Percentiles rank a stretch among this genome's conserved stretches.
These are phyloP conservation scores for Valencia hispanica DNA, from an alignment of 2,797 vertebrate genomes.

Conservation along the genomic window DNA sequence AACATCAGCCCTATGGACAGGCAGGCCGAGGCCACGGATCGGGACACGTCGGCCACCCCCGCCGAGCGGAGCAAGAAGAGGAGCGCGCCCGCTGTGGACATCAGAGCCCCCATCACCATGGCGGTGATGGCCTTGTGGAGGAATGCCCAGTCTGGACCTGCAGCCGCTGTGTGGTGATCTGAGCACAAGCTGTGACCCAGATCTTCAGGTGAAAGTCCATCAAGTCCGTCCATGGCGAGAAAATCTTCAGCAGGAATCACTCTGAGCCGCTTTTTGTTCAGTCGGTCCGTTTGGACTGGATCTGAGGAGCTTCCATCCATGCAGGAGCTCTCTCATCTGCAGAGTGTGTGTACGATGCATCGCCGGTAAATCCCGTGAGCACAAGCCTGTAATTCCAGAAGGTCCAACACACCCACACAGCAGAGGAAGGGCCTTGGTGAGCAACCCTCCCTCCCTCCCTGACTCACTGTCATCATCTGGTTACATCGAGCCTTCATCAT, in stretches of 20 bases:
- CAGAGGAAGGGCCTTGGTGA: slow-evolving; percentile 28
- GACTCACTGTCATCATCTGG: background rate
- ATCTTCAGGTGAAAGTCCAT: background rate
- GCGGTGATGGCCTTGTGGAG: slow-evolving; percentile 76
- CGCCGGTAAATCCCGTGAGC: slow-evolving; percentile 28
- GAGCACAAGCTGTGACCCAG: slow-evolving; percentile 30
- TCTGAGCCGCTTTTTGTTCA: background rate
- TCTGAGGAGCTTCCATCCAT: background rate
- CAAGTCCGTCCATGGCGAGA: slow-evolving; percentile 8
- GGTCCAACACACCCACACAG: slow-evolving; percentile 38
- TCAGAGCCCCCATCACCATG: slow-evolving; percentile 61
- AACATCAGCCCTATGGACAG: slow-evolving; percentile 76
- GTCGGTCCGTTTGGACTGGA: background rate
- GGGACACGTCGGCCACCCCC: slow-evolving; percentile 18
- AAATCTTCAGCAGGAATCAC: background rate
- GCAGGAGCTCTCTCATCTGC: slow-evolving; percentile 12
- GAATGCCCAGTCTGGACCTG: slow-evolving; percentile 52
- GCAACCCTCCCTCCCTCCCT: slow-evolving; percentile 25
- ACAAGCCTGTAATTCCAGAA: slow-evolving; percentile 60
- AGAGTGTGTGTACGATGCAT: slow-evolving; percentile 8
- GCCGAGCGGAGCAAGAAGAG: slow-evolving; percentile 62
- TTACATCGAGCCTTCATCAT: slow-evolving; percentile 1
- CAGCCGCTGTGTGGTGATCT: slow-evolving; percentile 5
- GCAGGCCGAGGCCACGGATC: slow-evolving; percentile 63
- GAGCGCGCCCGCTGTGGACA: slow-evolving; percentile 49